These are phyloP conservation scores for Anhinga anhinga DNA, from an alignment of 2,113 vertebrate genomes.

Conservation along the genomic window DNA sequence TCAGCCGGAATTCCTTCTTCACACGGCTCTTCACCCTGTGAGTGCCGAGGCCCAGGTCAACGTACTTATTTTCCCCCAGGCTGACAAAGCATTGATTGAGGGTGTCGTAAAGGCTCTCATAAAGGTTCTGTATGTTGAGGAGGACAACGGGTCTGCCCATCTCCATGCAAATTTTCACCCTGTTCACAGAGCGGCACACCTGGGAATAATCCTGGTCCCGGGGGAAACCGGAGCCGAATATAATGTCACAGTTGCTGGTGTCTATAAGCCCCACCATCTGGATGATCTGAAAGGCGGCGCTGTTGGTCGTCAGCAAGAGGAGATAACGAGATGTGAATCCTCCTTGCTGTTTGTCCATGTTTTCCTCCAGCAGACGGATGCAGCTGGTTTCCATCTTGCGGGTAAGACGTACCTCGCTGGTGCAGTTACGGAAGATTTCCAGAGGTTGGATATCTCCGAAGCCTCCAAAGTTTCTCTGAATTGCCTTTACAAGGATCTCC, in stretches of 20 bases:
- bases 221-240: constrained; percentile 81
- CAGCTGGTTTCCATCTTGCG: constrained; percentile 8
- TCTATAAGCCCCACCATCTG: constrained; percentile 70
- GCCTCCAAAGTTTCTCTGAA: constrained; percentile 80
- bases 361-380: constrained; percentile 75
- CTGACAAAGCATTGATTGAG: constrained; percentile 81
- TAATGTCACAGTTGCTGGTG: constrained; percentile 59
- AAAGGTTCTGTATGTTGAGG: constrained; percentile 81
- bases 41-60: constrained; percentile 79
- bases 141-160: constrained; percentile 77
- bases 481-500: constrained; percentile 65
- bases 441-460: constrained; percentile 65
- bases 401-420: not conserved
- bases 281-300: constrained; percentile 76
- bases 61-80: constrained; percentile 75
- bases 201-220: constrained; percentile 81
- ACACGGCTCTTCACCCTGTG: constrained; percentile 81
- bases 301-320: constrained; percentile 79
- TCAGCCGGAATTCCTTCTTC: constrained; percentile 71
- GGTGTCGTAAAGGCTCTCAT: constrained; percentile 80
- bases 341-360: constrained; percentile 42
- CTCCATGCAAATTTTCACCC: constrained; percentile 82
- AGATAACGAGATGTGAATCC: constrained; percentile 73
- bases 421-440: constrained; percentile 55
- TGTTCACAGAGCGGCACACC: constrained; percentile 78